Conservation (phyloP, 1,140 invertebrate genomes). For the Nebria ingens region DNA sequence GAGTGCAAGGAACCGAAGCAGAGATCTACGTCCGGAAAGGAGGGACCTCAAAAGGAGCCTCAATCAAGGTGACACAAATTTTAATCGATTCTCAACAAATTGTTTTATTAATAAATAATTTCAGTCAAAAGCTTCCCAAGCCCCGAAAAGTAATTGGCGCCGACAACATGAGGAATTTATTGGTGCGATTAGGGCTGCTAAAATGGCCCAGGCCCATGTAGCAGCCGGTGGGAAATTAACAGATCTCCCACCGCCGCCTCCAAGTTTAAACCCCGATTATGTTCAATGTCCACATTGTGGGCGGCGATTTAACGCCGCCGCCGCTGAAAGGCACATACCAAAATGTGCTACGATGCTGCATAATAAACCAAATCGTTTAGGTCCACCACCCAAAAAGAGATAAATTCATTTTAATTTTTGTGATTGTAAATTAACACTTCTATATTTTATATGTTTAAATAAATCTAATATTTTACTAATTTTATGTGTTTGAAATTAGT, state of each 20-base stretch:
- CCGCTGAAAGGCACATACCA: slow-evolving; percentile 88
- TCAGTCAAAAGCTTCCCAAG: slow-evolving; percentile 22
- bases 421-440: too few species aligned
- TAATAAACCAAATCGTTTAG: slow-evolving; percentile 74
- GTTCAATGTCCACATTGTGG: slow-evolving; percentile 84
- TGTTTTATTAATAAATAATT: neutral
- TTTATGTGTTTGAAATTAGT: too few species aligned
- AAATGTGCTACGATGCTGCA: slow-evolving; percentile 76
- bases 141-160: slow-evolving; percentile 72
- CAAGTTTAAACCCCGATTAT: slow-evolving; percentile 78
- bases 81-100: slow-evolving; percentile 4
- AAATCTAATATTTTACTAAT: too few species aligned
- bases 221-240: slow-evolving; percentile 75
- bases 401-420: neutral
- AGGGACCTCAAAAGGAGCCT: slow-evolving; percentile 8
- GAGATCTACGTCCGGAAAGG: slow-evolving; percentile 49
- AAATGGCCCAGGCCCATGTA: slow-evolving; percentile 73
- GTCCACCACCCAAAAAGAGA: neutral
- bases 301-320: slow-evolving; percentile 74
- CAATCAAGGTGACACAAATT: neutral
- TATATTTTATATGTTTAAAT: too few species aligned
- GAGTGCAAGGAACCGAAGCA: slow-evolving; percentile 78
- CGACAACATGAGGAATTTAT: slow-evolving; percentile 91
- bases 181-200: slow-evolving; percentile 76
- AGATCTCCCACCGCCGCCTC: slow-evolving; percentile 83